These are phyloP conservation scores for Babyrousa celebensis DNA, from an alignment of 2,797 vertebrate species.

Conservation along the genomic window DNA sequence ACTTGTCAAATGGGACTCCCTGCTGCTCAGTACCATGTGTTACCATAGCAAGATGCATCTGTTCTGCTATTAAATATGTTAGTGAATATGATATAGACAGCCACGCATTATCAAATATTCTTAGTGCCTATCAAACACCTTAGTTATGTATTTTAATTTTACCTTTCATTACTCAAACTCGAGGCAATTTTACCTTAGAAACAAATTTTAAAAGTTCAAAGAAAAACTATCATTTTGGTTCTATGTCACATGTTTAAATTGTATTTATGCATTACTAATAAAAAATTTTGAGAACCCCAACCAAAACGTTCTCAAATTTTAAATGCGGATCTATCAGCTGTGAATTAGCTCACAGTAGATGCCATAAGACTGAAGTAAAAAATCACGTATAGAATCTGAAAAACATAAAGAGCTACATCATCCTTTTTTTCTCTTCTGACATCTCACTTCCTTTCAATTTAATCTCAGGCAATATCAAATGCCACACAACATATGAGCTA, in stretches of 20 bases:
- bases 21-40: constrained; percentile 87
- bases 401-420: constrained; percentile 62
- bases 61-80: constrained; percentile 85
- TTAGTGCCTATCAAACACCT: constrained; percentile 77
- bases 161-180: constrained; percentile 78
- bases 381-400: constrained; percentile 60
- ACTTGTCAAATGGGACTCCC: constrained; percentile 88
- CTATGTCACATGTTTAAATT: not conserved
- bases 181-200: not conserved
- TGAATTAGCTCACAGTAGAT: constrained; percentile 20
- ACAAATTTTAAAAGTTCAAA: constrained; percentile 44
- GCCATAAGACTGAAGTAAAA: constrained; percentile 66
- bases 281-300: not conserved
- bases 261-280: not conserved
- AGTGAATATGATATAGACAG: constrained; percentile 76
- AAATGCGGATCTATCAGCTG: constrained; percentile 2
- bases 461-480: constrained; percentile 78
- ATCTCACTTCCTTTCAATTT: constrained; percentile 59
- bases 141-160: constrained; percentile 75
- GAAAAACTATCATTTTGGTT: not conserved
- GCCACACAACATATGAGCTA: constrained; percentile 72
- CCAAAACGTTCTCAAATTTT: not conserved
- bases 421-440: constrained; percentile 51
- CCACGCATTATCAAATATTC: constrained; percentile 85
- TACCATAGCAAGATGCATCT: constrained; percentile 87